These are phyloP conservation scores for Leucoraja erinaceus DNA, from an alignment of 2,113 vertebrate genomes.

Conservation along the genomic window DNA sequence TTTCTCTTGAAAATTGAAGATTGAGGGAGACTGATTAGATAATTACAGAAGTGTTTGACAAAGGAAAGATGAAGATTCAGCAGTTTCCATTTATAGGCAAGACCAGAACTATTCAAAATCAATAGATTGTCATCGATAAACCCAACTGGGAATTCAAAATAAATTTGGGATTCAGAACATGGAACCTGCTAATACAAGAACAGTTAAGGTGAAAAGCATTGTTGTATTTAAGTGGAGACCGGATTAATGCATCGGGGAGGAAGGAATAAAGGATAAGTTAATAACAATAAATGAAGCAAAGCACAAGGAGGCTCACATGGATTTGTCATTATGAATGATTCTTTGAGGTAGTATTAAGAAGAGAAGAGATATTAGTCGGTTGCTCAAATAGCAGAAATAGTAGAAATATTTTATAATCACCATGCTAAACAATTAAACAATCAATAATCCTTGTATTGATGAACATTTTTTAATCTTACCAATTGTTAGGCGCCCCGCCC, in stretches of 20 bases:
- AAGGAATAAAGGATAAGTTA: neutral
- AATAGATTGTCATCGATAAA: neutral
- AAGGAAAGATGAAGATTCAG: no score
- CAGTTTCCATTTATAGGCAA: no score
- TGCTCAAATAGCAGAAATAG: neutral
- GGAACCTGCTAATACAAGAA: neutral
- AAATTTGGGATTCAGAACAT: neutral
- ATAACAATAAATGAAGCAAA: neutral
- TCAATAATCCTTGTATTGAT: neutral
- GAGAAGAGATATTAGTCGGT: neutral
- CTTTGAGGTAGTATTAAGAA: neutral
- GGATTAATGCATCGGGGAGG: neutral
- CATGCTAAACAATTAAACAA: neutral
- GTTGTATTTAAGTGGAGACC: no score
- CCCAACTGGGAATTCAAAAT: neutral
- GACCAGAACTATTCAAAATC: no score
- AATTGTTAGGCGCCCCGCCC: no score
- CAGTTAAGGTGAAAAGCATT: neutral
- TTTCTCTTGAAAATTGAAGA: neutral
- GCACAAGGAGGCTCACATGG: neutral
- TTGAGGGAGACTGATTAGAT: neutral
- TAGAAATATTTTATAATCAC: neutral
- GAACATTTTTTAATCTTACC: neutral
- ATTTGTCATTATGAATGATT: no score
- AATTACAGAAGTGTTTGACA: no score